Conservation (phyloP, 2,113 vertebrate genomes). For the Macrotis lagotis region DNA sequence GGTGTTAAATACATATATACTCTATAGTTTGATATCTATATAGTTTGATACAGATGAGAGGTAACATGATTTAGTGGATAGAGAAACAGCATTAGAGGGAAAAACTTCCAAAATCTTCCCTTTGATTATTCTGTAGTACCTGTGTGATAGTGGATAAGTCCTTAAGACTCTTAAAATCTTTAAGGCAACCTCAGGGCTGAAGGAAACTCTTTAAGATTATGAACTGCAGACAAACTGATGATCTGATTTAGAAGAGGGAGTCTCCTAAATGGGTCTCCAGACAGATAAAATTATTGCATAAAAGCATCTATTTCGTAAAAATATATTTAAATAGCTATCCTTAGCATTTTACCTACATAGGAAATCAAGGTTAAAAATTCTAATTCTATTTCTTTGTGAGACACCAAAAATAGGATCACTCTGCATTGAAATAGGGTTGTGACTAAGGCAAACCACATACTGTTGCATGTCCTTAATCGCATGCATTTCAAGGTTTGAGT, state of each 20-base stretch:
- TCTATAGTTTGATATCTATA: too few species aligned
- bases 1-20: neutral
- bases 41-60: too few species aligned
- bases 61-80: neutral
- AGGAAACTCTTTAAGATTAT: neutral
- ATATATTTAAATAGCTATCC: slow-evolving; percentile 42
- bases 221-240: neutral
- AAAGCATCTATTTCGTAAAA: neutral
- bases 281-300: neutral
- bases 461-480: slow-evolving; percentile 77
- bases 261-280: neutral
- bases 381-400: slow-evolving; percentile 73
- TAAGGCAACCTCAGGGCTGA: neutral
- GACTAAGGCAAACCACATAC: slow-evolving; percentile 77
- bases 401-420: slow-evolving; percentile 76
- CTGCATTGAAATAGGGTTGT: slow-evolving; percentile 76
- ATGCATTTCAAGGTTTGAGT: slow-evolving; percentile 72
- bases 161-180: neutral
- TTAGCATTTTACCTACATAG: slow-evolving; percentile 71
- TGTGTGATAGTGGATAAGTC: neutral
- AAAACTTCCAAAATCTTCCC: neutral
- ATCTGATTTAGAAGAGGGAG: neutral
- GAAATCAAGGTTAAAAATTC: slow-evolving; percentile 78
- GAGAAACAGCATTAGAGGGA: neutral
- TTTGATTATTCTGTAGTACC: neutral